Evolutionary conservation across 1,140 invertebrate genomes (phyloP), one percentile per base, ranked within the genome.

Genomic region (Varroa destructor): DNA sequence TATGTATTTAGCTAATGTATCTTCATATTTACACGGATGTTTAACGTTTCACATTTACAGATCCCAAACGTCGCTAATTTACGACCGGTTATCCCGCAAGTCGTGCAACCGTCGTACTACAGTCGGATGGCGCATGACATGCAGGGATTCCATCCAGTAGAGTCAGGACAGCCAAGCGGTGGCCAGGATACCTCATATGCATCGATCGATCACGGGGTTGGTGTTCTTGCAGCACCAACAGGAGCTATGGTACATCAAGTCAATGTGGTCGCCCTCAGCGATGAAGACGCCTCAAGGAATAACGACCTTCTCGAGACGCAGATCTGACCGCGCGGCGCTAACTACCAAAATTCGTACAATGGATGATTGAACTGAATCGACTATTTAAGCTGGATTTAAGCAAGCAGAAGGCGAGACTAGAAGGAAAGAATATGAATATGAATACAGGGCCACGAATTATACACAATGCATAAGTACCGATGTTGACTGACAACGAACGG

Each of bases 281-380:
- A 40, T 10, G 61, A 67, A 2, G 61, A 67, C 8, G 61, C 40
- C 37, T 46, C 61, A 40, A 43, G 40, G 46, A 67, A 46, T 40
- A 67, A 67, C 61, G 61, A 67, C 61, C 61, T 67, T 46, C 61
- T 67, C 61, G 61, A 67, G 61, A 67, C 61, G 46, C 61, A 67
- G 61, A 67, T 67, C 46, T 67, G 61, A 67, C 61, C 40, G 46
- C 61, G 46, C 61, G 61, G 61, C 46, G 61, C 40, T 37, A 67
- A 40, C 61, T n/a, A 40, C 37, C 12, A 40, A 67, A 51, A 51
- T 51, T 5, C 46, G 46, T 51, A 51, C 46, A 51, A 51, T 51
- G 3, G 46, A 51, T 25, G 25, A 51, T 51, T 51, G 46, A 51
- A 3, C 46, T 51, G 4, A 51, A 51, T 3, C 8, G 46, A 51